These are phyloP conservation scores for Scolopax bukidnonensis DNA, from an alignment of 2,797 vertebrate species.

Conservation along the genomic window DNA sequence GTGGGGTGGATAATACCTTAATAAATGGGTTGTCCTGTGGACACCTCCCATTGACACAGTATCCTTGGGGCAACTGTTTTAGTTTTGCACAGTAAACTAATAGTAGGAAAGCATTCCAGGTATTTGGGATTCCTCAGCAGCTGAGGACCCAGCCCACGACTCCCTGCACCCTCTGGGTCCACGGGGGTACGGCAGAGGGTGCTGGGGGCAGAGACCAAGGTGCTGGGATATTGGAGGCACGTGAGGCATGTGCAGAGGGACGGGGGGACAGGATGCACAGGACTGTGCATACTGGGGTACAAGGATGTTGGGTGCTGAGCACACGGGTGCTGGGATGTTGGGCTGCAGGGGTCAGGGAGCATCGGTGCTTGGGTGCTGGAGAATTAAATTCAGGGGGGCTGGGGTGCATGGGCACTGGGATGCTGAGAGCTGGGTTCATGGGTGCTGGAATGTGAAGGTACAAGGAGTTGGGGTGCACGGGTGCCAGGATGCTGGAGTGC, in stretches of 20 bases:
- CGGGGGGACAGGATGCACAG: neutral
- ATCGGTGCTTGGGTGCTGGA: neutral
- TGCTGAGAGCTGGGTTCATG: too few relatives aligned
- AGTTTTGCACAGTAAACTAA: neutral
- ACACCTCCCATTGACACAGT: neutral
- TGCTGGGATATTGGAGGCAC: neutral
- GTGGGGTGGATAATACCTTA: neutral
- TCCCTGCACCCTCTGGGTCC: neutral
- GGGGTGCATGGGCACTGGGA: neutral
- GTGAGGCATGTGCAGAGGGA: neutral
- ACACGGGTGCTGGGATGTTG: neutral
- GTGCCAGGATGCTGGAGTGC: neutral
- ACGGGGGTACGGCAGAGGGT: neutral
- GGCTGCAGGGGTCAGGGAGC: neutral
- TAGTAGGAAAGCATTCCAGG: constrained; percentile 34
- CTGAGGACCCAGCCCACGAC: neutral
- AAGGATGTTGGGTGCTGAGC: neutral
- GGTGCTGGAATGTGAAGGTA: neutral
- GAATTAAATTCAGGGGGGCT: neutral
- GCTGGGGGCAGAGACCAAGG: neutral
- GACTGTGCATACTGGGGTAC: neutral
- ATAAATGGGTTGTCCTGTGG: neutral
- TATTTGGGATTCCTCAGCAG: constrained; percentile 35
- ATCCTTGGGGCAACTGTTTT: constrained; percentile 11
- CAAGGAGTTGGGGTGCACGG: too few relatives aligned